A percentile compares a stretch with the other conserved stretches of the same genome.
These are phyloP conservation scores for Trichonephila clavata DNA, from an alignment of 1,140 invertebrate species.

Conservation along the genomic window DNA sequence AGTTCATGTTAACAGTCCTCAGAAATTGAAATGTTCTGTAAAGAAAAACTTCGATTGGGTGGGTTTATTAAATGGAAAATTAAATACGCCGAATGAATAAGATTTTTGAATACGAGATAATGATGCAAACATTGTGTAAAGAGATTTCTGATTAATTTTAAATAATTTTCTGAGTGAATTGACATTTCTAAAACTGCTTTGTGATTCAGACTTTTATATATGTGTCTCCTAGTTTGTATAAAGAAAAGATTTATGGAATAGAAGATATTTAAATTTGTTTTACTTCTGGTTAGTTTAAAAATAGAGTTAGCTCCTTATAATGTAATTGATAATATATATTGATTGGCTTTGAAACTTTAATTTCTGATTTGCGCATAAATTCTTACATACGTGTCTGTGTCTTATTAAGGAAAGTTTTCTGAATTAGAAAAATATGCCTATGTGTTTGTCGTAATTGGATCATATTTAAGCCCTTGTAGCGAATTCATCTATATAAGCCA, in stretches of 20 bases:
- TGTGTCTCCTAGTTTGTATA: neutral
- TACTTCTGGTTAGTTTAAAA: neutral
- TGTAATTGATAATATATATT: no score
- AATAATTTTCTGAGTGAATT: neutral
- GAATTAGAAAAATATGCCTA: no score
- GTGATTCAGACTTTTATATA: neutral
- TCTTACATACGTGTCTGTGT: no score
- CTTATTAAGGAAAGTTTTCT: no score
- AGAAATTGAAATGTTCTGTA: neutral
- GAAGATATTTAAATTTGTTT: neutral
- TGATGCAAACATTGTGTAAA: neutral
- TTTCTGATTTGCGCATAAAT: no score
- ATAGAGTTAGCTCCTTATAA: neutral
- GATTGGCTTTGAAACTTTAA: no score
- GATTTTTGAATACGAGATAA: neutral
- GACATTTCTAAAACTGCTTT: neutral
- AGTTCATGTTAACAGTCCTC: neutral
- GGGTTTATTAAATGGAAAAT: neutral
- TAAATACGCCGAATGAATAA: neutral
- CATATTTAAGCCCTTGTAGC: no score
- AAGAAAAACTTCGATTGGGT: neutral
- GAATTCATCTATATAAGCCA: no score
- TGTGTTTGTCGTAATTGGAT: no score
- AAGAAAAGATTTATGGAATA: neutral
- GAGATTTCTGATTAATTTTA: neutral